Base-by-base conservation (phyloP, 2,113 vertebrate species). In the Urocitellus parryii region DNA sequence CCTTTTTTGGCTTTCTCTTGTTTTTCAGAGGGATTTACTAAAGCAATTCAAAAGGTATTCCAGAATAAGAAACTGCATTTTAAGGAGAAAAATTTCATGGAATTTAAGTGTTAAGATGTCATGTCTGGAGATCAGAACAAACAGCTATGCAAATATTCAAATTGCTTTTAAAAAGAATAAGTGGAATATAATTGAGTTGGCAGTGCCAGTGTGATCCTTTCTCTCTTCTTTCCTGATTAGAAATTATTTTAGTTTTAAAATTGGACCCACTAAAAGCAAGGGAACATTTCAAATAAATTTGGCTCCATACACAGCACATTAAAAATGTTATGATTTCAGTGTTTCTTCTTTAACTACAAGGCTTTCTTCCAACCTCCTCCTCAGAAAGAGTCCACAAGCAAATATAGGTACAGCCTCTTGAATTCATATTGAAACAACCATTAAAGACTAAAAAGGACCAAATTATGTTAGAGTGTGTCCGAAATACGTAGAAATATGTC, bases 201-300 rank as follows among this genome's bases (percentile, higher is more conserved):
- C 53, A 85, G 18, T 16, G 74, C 4, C 39, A 76, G 22, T 45
- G 22, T 65, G 13, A 90, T 88, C 17, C 29, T 86, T 88, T 85
- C 45, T 77, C 14, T 25, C 25, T 95, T 82, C 37, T 53, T 37
- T 53, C 53, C 8, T 81, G 78, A 97, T 51, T 65, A 32, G 27
- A 92, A 90, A 93, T 80, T 27, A 93, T 96, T 94, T 82, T 85
- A 72, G 25, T 79, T 88, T 81, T 37, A 89, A 70, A 73, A 90
- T 42, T 88, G 34, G 11, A 70, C 16, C 34, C n/a, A 88, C 17
- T 76, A 79, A 96, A 88, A 91, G 18, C 82, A 93, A 87, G 95
- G 37, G 0, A 63, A 94, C 34, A 82, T 85, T 78, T 81, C 76
- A 94, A 96, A 86, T 93, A 91, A 93, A 92, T 87, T 79, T 94